Percentiles rank a stretch among this genome's conserved stretches.
These are phyloP conservation scores for Pygathrix nemaeus DNA, from an alignment of 2,113 vertebrate species.

Conservation along the genomic window DNA sequence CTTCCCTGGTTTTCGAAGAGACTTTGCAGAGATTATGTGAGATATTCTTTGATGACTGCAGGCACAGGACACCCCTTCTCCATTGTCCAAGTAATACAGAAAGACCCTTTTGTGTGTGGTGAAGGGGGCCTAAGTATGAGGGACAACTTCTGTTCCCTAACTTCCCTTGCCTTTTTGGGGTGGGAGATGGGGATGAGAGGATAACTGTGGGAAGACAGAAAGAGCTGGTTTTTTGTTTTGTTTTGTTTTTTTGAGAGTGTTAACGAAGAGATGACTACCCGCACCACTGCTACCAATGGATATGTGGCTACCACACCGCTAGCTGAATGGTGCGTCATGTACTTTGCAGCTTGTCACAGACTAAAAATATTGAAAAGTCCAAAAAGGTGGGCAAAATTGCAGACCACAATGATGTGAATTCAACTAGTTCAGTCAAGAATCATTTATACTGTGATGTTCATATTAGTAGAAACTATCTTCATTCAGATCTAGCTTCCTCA, in stretches of 20 bases:
- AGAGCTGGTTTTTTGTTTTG: neutral
- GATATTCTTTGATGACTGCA: neutral
- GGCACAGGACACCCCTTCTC: neutral
- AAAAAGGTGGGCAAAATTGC: neutral
- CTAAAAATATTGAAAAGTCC: neutral
- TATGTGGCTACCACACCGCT: neutral
- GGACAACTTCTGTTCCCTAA: neutral
- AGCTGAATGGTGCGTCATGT: neutral
- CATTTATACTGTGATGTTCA: neutral
- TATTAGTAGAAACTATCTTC: neutral
- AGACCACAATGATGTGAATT: neutral
- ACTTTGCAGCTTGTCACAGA: neutral
- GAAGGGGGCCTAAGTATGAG: neutral
- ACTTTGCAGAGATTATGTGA: neutral
- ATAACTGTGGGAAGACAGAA: neutral
- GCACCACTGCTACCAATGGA: neutral
- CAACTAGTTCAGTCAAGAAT: neutral
- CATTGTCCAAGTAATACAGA: neutral
- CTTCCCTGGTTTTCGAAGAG: slow-evolving; percentile 37
- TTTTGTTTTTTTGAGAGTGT: neutral
- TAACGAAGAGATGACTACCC: neutral
- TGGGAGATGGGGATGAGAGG: neutral
- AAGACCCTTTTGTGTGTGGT: neutral
- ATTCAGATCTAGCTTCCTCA: neutral
- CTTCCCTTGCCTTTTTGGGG: neutral